Evolutionary conservation across 2,888 invertebrate genomes (phyloP).

Genomic region (Gandaritis pyraliata): DNA sequence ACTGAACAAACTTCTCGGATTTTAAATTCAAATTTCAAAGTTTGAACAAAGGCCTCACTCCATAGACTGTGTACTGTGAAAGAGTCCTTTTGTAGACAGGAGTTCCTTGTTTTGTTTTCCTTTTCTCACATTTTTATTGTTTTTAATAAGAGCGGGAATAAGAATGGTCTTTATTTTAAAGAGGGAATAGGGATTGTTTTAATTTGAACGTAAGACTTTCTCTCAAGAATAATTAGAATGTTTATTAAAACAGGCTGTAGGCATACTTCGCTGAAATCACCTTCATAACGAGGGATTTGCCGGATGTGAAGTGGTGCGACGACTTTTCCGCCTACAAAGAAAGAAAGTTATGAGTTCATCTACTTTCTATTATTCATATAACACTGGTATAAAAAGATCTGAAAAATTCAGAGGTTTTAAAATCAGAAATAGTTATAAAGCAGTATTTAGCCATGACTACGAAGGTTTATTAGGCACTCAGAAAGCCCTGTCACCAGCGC

Average conservation of each 20-base stretch:
- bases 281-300: conserved; percentile 16
- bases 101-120: conserved; percentile 49
- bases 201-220: conserved; percentile 20
- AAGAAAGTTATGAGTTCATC: conserved; percentile 7
- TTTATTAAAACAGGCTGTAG: conserved; percentile 30
- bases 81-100: conserved; percentile 45
- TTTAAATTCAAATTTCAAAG: conserved; percentile 74
- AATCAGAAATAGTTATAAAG: too few relatives aligned
- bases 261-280: conserved; percentile 28
- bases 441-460: too few relatives aligned
- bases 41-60: conserved; percentile 50
- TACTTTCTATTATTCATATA: neutral
- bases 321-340: conserved; percentile 5
- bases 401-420: too few relatives aligned
- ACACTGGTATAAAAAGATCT: too few relatives aligned
- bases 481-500: too few relatives aligned
- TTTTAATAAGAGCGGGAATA: conserved; percentile 33
- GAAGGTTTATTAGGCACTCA: too few relatives aligned
- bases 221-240: conserved; percentile 24
- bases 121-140: conserved; percentile 44
- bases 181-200: conserved; percentile 24
- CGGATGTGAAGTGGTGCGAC: conserved; percentile 12
- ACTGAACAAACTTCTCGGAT: conserved; percentile 65
- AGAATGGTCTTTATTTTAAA: conserved; percentile 38
- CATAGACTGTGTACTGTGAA: conserved; percentile 34